Evolutionary conservation across 1,140 invertebrate species (phyloP), one percentile per base, ranked within the genome.

Genomic region (Drosophila arizonae): DNA sequence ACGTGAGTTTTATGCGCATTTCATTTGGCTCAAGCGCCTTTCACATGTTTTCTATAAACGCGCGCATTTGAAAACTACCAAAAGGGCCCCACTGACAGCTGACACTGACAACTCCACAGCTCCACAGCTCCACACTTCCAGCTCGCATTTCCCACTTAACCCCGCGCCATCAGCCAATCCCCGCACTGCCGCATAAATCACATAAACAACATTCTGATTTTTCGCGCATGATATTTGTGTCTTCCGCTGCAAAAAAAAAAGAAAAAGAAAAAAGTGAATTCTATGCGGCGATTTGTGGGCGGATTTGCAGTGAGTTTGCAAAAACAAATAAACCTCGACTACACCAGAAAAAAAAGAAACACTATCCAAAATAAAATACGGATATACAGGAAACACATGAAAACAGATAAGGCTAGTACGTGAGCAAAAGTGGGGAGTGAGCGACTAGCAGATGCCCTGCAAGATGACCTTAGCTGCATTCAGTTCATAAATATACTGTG

Each of bases 141-240:
- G 4, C 24, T 6, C 8, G 11, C 17, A 21, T 21, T 48, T 9
- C 3, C 9, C 60, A 9, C 11, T 33, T 9, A 4, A 3, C 4
- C n/a, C 4, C 33, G 17, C 11, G 6, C 21, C 45, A 50, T 28
- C 11, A 39, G 36, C 11, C 9, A 39, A 15, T 17, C 63, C 46
- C 33, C 54, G 43, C 33, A 64, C 74, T 75, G 63, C 46, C 69
- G 72, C 70, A 87, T 87, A 87, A 87, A 88, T 87, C 82, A 88
- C 84, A 88, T 88, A 79, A 79, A 75, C 76, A 88, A 87, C 76
- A 72, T 68, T 79, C 84, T 72, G 84, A 88, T 87, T 88, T 87
- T 79, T 88, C 79, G 82, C 79, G 74, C 81, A 79, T 79, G 82
- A 86, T 86, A 87, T 86, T 84, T 86, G 70, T 78, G 82, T 66